These are phyloP conservation scores for Nesoenas mayeri DNA, from an alignment of 2,113 vertebrate species.

Conservation along the genomic window DNA sequence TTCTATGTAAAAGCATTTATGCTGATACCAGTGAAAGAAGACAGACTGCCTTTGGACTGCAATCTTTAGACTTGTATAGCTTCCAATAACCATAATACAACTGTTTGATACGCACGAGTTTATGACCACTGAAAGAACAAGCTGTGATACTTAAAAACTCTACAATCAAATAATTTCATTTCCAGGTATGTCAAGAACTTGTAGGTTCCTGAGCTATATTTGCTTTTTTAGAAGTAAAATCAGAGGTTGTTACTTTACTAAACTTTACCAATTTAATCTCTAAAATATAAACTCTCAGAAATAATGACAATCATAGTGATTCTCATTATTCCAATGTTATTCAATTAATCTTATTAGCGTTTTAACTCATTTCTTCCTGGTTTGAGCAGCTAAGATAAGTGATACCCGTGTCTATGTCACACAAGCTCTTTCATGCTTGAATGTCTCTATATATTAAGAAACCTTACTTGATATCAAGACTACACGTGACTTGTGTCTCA, in stretches of 20 bases:
- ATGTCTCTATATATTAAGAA: not conserved
- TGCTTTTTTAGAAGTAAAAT: not conserved
- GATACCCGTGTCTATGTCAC: not conserved
- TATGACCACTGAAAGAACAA: not conserved
- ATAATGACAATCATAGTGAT: not conserved
- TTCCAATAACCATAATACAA: not conserved
- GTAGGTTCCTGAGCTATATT: not conserved
- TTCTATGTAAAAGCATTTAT: not conserved
- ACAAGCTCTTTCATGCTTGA: not conserved
- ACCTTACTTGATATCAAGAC: not conserved
- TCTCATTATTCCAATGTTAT: not conserved
- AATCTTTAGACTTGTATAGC: not conserved
- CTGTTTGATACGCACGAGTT: not conserved
- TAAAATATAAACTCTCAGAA: not conserved
- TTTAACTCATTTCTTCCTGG: not conserved
- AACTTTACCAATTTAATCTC: not conserved
- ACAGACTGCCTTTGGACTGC: not conserved
- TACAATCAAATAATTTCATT: not conserved
- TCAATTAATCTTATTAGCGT: not conserved
- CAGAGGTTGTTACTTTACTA: not conserved
- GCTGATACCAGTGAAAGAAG: not conserved
- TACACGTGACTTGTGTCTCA: not conserved
- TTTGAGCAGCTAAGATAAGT: not conserved
- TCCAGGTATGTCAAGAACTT: not conserved
- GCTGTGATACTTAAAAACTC: not conserved